phyloP scores from a whole-genome alignment of 2,888 invertebrate species.

The Calliphora vomitoria region DNA sequence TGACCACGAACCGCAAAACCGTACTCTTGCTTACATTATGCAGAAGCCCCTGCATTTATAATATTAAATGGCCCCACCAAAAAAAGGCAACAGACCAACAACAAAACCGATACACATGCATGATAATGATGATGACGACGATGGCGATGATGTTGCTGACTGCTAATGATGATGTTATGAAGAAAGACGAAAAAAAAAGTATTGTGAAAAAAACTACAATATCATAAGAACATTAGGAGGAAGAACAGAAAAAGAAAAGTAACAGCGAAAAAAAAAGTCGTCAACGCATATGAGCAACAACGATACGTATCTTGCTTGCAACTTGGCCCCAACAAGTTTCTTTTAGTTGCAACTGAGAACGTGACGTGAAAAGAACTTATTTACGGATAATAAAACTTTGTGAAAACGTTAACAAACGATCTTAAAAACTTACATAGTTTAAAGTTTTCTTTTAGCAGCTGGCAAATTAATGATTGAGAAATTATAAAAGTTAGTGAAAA shows the following conservation, averaged over 20 bases:
- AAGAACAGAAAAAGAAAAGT: constrained; percentile 27
- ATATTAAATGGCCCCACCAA: constrained; percentile 44
- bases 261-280: constrained; percentile 63
- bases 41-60: constrained; percentile 38
- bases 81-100: constrained; percentile 11
- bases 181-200: constrained; percentile 34
- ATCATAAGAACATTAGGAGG: constrained; percentile 54
- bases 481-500: background rate
- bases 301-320: constrained; percentile 64
- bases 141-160: constrained; percentile 27
- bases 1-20: constrained; percentile 62
- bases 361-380: constrained; percentile 67
- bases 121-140: constrained; percentile 30
- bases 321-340: constrained; percentile 67
- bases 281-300: constrained; percentile 64
- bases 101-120: constrained; percentile 31
- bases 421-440: background rate
- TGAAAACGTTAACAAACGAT: constrained; percentile 22
- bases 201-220: background rate
- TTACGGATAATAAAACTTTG: constrained; percentile 63
- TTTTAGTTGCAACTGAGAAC: constrained; percentile 71
- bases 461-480: background rate
- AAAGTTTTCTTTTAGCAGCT: background rate
- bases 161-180: constrained; percentile 51
- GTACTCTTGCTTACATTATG: constrained; percentile 37